Conservation (phyloP, 2,113 vertebrate species). For the Hylia prasina region DNA sequence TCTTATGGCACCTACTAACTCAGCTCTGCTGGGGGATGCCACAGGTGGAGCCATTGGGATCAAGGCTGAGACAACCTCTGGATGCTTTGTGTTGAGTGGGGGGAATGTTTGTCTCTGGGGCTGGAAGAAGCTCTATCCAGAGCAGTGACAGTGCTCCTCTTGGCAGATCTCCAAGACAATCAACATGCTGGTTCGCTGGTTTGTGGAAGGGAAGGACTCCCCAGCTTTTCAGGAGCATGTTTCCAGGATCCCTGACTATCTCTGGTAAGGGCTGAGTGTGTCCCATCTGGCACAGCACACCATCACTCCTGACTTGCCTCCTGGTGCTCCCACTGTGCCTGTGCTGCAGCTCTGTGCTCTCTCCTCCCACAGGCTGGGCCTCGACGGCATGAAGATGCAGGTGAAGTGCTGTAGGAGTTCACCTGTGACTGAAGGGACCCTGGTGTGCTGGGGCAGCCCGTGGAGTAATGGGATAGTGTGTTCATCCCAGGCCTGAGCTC, state of each 20-base stretch:
- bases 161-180: slow-evolving; percentile 92
- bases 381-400: slow-evolving; percentile 99
- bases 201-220: slow-evolving; percentile 82
- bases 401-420: slow-evolving; percentile 66
- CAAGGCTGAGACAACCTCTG: neutral
- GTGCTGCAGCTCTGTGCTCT: neutral
- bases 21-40: neutral
- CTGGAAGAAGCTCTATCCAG: neutral
- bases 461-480: neutral
- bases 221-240: slow-evolving; percentile 85
- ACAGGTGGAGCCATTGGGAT: neutral
- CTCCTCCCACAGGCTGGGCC: slow-evolving; percentile 82
- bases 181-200: slow-evolving; percentile 95
- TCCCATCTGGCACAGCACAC: neutral
- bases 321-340: neutral
- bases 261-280: slow-evolving; percentile 79
- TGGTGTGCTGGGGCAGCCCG: neutral
- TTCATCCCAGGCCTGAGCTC: neutral
- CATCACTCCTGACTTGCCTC: neutral
- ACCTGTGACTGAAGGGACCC: neutral
- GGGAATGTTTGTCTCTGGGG: neutral
- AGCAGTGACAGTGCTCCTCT: neutral
- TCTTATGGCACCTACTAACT: neutral
- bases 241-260: slow-evolving; percentile 89
- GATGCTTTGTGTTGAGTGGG: neutral